Conservation (phyloP, 2,888 invertebrate species). For the Sicus ferrugineus region DNA sequence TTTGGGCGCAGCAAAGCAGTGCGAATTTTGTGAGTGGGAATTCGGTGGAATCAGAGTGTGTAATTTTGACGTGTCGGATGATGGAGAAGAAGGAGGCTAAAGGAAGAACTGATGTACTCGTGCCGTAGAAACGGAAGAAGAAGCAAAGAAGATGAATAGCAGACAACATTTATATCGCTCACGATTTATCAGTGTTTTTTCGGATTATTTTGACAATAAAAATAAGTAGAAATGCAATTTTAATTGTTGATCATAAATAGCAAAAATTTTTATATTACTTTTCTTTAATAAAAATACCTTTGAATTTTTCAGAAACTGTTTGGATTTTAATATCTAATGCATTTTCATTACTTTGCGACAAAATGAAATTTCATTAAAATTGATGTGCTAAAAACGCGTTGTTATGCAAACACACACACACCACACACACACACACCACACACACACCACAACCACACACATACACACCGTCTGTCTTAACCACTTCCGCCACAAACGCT, state of each 20-base stretch:
- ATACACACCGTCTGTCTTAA: not conserved
- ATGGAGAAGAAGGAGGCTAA: no score
- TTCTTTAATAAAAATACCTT: not conserved
- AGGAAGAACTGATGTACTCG: no score
- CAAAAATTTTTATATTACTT: not conserved
- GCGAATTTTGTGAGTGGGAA: no score
- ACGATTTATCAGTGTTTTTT: no score
- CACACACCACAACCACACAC: no score
- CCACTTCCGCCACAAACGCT: not conserved
- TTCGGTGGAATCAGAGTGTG: not conserved
- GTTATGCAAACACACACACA: not conserved
- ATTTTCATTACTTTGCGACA: not conserved
- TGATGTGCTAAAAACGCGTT: not conserved
- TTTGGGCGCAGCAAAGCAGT: conserved; percentile 17
- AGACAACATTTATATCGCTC: no score
- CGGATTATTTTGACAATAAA: no score
- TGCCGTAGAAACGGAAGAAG: no score
- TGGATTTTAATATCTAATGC: not conserved
- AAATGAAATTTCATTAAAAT: not conserved
- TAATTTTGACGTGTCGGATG: not conserved
- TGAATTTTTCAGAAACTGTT: not conserved
- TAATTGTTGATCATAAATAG: no score
- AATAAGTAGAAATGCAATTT: no score
- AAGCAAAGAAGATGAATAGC: no score
- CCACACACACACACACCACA: no score